Evolutionary conservation across 2,888 invertebrate genomes (phyloP), one percentile per base, ranked within the genome.

Genomic region (Coelinius sp.): DNA sequence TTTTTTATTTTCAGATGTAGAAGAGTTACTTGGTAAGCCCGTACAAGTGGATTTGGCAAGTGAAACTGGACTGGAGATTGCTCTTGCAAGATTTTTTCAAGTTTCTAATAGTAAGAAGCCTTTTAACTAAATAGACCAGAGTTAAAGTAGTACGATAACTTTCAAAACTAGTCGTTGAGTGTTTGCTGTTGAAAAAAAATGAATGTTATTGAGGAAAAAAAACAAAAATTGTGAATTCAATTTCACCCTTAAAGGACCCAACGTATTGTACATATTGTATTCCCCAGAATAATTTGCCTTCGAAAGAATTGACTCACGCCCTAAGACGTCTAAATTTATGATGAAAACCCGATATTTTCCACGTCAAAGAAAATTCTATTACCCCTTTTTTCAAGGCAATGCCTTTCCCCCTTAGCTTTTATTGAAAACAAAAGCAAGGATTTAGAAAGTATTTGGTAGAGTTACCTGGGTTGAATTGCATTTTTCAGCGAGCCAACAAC

Each of bases 1-100:
- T 25, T 14, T 24, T 53, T 69, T 87, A 44, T 88, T n/a, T n/a
- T n/a, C n/a, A 94, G 95, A 93, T 86, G 91, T 94, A 41, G 93
- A 93, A 81, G 89, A 91, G 66, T 89, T 95, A 76, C 89, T 95
- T 63, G 95, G 95, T 3, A 91, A 92, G 79, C 94, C 94, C n/a
- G 93, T 94, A 81, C 94, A 93, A 87, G 90, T 91, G 80, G 92
- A 94, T 81, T 90, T 95, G 78, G 91, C 93, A 20, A 89, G 90
- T 22, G 94, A 94, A 84, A 94, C 94, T 71, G 94, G 94, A 74
- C 90, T 95, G 70, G 94, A 94, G 84, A 89, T 93, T 67, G 94
- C 94, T 66, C 89, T 94, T 78, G 93, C 93, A 80, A 92, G 92
- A 25, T 89, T 95, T 78, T 89, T 91, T 62, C 93, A 93, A 83